Base-by-base conservation (phyloP, 2,888 invertebrate genomes). In the Calephelis perditalis region DNA sequence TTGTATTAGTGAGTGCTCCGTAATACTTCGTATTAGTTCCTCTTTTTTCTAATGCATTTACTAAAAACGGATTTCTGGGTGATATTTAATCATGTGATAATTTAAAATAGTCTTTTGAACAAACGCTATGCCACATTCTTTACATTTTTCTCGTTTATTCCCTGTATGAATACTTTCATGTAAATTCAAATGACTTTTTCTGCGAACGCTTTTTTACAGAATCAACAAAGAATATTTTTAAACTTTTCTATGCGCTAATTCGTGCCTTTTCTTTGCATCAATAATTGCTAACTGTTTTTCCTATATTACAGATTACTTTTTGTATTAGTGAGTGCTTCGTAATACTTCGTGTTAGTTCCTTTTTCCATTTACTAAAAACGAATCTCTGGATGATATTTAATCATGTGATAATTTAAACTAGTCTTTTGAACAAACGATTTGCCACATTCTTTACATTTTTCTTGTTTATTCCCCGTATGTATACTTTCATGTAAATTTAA, bases 401-500 rank as follows among this genome's bases (percentile, higher is more conserved):
- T 69, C 88, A 88, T 87, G 45, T 89, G 86, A 65, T 86, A 88
- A 64, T 88, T 88, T 63, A 86, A 67, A 63, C 88, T 88, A 0
- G 88, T 84, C 65, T 88, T 88, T 65, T 89, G 87, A 0, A 87
- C 87, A 62, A 89, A 91, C 55, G 86, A 84, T 61, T 89, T 84
- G 0, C 84, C 79, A 58, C 89, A 89, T 0, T 76, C 75, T 1
- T 64, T 67, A 63, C 89, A 89, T 0, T 83, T 78, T 60, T 87
- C 84, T 65, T 80, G 70, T 47, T 79, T 72, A 43, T 88, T 89
- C 0, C 83, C 87, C 0, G 86, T 88, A 43, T 90, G 89, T 0
- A 88, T 87, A 62, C 78, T 70, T 66, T 86, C 86, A 8, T 89
- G 90, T 0, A 81, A 61, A 36, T 71, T 74, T 65, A 85, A 58